Conservation (phyloP, 2,113 vertebrate genomes). For the Cheirogaleus medius region DNA sequence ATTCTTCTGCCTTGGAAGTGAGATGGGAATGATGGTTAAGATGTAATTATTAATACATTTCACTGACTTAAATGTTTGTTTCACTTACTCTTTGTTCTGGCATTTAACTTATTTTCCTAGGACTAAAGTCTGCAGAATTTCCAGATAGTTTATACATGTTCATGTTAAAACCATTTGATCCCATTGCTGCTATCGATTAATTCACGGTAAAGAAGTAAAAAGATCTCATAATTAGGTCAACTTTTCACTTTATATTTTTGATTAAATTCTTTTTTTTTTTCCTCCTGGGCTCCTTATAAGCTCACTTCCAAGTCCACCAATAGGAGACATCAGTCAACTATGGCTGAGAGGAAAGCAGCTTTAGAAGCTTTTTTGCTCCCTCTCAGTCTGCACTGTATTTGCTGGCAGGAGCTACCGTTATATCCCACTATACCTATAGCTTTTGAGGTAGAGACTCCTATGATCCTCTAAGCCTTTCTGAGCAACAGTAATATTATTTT, state of each 20-base stretch:
- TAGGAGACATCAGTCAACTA: not conserved
- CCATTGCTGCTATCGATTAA: not conserved
- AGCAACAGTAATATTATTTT: not conserved
- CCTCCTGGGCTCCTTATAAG: not conserved
- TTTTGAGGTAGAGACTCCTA: not conserved
- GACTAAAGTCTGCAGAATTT: not conserved
- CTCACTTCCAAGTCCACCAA: not conserved
- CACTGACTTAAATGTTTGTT: not conserved
- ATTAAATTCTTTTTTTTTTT: not conserved
- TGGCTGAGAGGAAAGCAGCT: not conserved
- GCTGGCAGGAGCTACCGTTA: not conserved
- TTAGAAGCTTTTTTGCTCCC: not conserved
- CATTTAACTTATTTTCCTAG: not conserved
- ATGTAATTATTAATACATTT: not conserved
- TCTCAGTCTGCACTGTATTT: not conserved
- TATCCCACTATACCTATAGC: not conserved
- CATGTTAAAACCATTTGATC: not conserved
- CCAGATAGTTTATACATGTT: not conserved
- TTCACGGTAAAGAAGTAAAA: not conserved
- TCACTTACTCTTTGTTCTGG: not conserved
- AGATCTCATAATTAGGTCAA: not conserved
- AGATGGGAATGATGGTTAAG: not conserved
- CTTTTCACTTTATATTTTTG: not conserved
- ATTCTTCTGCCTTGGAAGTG: conserved; percentile 34
- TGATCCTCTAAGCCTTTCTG: not conserved